Conservation (phyloP, 1,140 invertebrate genomes). For the Neodiprion pinetum region DNA sequence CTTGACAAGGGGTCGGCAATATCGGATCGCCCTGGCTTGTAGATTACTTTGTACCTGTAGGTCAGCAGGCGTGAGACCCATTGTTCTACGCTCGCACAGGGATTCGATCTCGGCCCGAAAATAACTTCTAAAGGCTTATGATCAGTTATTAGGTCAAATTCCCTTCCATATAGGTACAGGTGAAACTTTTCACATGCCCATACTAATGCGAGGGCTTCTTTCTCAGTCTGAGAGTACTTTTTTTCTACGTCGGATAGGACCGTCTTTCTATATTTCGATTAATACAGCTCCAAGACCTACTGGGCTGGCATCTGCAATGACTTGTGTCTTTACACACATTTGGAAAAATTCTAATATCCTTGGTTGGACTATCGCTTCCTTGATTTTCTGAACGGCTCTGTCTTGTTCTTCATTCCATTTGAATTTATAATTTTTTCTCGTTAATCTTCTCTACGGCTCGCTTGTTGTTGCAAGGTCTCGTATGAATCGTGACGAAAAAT, state of each 20-base stretch:
- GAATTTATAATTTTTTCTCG: conserved; percentile 25
- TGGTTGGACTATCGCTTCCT: conserved; percentile 22
- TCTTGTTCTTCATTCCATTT: conserved; percentile 27
- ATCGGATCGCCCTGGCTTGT: conserved; percentile 43
- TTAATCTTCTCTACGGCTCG: conserved; percentile 30
- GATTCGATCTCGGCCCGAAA: conserved; percentile 37
- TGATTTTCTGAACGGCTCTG: conserved; percentile 25
- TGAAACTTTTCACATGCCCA: conserved; percentile 47
- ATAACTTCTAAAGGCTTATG: conserved; percentile 41
- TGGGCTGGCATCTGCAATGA: conserved; percentile 24
- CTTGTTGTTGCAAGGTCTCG: conserved; percentile 30
- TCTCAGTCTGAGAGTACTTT: conserved; percentile 57
- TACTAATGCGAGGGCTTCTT: conserved; percentile 51
- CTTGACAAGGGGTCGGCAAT: conserved; percentile 47
- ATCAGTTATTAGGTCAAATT: conserved; percentile 42
- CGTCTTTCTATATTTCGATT: conserved; percentile 19
- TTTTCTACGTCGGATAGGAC: conserved; percentile 42
- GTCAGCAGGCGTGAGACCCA: conserved; percentile 47
- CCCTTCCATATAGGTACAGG: conserved; percentile 38
- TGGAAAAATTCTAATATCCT: conserved; percentile 25
- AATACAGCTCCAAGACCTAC: conserved; percentile 25
- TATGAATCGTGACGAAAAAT: conserved; percentile 35
- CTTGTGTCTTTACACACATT: conserved; percentile 14
- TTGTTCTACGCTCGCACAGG: conserved; percentile 51
- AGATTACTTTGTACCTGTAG: conserved; percentile 43